Evolutionary conservation across 2,113 vertebrate species (phyloP).

Genomic region (Cynocephalus volans): DNA sequence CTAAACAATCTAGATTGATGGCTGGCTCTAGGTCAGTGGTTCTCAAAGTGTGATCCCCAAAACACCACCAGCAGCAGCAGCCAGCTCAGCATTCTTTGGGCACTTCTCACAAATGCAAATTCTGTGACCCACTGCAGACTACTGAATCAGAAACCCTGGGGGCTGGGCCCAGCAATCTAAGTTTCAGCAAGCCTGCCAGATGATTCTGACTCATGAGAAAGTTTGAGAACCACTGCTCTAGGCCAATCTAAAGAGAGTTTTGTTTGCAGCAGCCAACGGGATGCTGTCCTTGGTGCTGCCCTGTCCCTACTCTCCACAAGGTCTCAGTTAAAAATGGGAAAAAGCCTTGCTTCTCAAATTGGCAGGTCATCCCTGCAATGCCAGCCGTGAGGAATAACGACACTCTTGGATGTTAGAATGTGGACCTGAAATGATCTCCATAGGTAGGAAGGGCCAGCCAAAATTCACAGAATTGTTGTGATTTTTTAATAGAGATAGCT

Average conservation of each 20-base stretch:
- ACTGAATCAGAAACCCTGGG: background rate
- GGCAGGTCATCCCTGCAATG: conserved; percentile 20
- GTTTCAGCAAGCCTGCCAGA: conserved; percentile 2
- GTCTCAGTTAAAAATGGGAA: conserved; percentile 37
- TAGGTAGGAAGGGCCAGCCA: conserved; percentile 40
- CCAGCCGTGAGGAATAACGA: conserved; percentile 39
- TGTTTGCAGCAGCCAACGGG: background rate
- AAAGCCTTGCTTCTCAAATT: background rate
- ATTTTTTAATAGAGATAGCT: conserved; percentile 63
- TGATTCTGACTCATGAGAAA: background rate
- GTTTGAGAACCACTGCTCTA: conserved; percentile 30
- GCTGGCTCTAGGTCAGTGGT: background rate
- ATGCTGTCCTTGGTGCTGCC: conserved; percentile 79
- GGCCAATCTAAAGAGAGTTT: conserved; percentile 35
- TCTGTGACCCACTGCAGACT: background rate
- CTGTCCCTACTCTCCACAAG: background rate
- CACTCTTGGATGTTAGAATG: conserved; percentile 2
- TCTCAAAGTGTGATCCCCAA: conserved; percentile 47
- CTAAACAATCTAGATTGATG: conserved; percentile 31
- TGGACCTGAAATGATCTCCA: conserved; percentile 37
- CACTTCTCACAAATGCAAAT: conserved; percentile 53
- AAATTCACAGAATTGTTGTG: conserved; percentile 55
- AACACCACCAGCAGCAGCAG: background rate
- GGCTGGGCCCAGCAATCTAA: background rate
- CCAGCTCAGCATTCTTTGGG: background rate